Percentiles rank a stretch among this genome's conserved stretches.
These are phyloP conservation scores for Nixonia krombeini DNA, from an alignment of 1,140 invertebrate genomes.

Conservation along the genomic window DNA sequence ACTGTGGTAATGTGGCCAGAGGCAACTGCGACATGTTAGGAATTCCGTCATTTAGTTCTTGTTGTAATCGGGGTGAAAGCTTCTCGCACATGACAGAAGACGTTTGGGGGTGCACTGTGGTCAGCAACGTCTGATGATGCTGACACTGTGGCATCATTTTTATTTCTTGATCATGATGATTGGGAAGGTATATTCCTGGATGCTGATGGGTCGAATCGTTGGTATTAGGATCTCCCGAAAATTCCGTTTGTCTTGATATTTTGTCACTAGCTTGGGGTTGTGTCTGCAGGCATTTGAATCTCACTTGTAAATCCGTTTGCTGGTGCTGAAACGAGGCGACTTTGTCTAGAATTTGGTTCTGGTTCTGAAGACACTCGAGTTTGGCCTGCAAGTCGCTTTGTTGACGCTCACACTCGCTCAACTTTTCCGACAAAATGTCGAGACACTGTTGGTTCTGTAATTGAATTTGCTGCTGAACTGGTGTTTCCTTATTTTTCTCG, in stretches of 20 bases:
- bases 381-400: conserved; percentile 67
- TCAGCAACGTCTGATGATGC: conserved; percentile 55
- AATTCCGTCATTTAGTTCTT: conserved; percentile 51
- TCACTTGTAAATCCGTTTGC: conserved; percentile 60
- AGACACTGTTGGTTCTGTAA: conserved; percentile 67
- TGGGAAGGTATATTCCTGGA: conserved; percentile 45
- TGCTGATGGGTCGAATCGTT: conserved; percentile 48
- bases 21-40: conserved; percentile 65
- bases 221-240: too few species aligned
- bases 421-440: conserved; percentile 65
- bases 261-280: conserved; percentile 59
- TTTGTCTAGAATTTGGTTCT: conserved; percentile 68
- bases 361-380: conserved; percentile 66
- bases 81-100: conserved; percentile 56
- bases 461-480: conserved; percentile 34
- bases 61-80: conserved; percentile 60
- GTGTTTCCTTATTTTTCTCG: conserved; percentile 49
- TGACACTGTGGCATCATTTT: conserved; percentile 43
- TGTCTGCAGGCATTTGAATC: conserved; percentile 60
- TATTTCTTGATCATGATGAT: conserved; percentile 50
- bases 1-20: conserved; percentile 56
- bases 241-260: conserved; percentile 36
- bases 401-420: conserved; percentile 66
- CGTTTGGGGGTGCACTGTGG: conserved; percentile 50
- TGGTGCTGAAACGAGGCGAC: conserved; percentile 65